Evolutionary conservation across 2,888 invertebrate species (phyloP).

Genomic region (Diarsia brunnea): DNA sequence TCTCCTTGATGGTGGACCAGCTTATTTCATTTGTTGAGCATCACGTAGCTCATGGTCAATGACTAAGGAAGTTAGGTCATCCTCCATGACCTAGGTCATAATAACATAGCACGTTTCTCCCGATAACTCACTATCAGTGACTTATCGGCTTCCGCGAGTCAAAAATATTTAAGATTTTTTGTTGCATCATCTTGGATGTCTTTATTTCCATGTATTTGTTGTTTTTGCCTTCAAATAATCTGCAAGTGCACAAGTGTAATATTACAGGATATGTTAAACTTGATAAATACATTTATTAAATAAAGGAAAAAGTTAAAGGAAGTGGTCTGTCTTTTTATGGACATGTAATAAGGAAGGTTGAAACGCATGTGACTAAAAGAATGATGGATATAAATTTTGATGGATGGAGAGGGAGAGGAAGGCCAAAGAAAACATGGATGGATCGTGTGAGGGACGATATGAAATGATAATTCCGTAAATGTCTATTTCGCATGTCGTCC

Average conservation of each 20-base stretch:
- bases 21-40: too few relatives aligned
- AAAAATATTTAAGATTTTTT: conserved; percentile 8
- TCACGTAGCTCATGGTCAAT: too few relatives aligned
- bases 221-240: conserved; percentile 8
- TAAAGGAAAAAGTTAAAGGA: background rate
- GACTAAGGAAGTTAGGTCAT: background rate
- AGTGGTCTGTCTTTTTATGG: background rate
- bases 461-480: too few relatives aligned
- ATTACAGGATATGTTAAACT: background rate
- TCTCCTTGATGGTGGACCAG: too few relatives aligned
- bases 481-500: too few relatives aligned
- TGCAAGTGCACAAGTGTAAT: background rate
- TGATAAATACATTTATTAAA: too few relatives aligned
- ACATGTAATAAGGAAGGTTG: background rate
- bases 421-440: too few relatives aligned
- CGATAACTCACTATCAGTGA: conserved; percentile 15
- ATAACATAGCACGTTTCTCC: background rate
- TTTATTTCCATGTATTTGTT: background rate
- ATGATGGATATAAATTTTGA: too few relatives aligned
- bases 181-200: background rate
- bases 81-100: background rate
- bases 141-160: background rate
- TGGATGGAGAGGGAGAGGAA: too few relatives aligned
- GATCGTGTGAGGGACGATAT: too few relatives aligned
- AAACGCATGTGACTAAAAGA: background rate